Evolutionary conservation across 1,140 invertebrate genomes (phyloP), one percentile per base, ranked within the genome.

Genomic region (Heliothis virescens): DNA sequence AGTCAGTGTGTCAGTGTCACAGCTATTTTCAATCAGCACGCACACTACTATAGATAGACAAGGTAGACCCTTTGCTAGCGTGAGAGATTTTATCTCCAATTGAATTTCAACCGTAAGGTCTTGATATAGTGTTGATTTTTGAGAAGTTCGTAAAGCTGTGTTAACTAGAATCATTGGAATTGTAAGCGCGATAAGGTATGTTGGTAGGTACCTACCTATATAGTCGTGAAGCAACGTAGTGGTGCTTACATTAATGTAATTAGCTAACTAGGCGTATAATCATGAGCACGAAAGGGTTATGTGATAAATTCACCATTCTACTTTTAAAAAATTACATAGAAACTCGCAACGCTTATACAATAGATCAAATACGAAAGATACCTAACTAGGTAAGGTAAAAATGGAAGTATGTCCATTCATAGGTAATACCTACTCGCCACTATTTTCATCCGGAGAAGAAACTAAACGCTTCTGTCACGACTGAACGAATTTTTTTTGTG

Each of bases 1-100:
- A 55, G 53, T 59, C 63, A 78, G 18, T 78, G 52, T 78, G 76
- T 78, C 76, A 78, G 76, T 78, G 76, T 78, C 76, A 78, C 34
- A 67, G 53, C 34, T 78, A 78, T 78, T 78, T 78, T 69, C 62
- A 57, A 57, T 69, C 57, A 15, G 41, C 48, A 76, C 48, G 18
- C 59, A 76, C 48, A 69, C 65, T 69, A 26, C 76, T 69, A 69
- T 59, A 69, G 18, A 69, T 69, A 78, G 76, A 78, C 63, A 78
- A 69, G 62, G 63, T 78, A 69, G 63, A 63, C 75, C 75, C 75
- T 77, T 77, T 77, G 48, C 48, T 18, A 77, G 48, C 75, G 75
- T 77, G 75, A 67, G 75, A 65, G 41, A 78, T 26, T 26, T 13
- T 21, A 13, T 7, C 29, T n/a, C 5, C 52, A 78, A 55, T 13